phyloP scores from a whole-genome alignment of 2,797 vertebrate species.

The Gymnoscopelus braueri region DNA sequence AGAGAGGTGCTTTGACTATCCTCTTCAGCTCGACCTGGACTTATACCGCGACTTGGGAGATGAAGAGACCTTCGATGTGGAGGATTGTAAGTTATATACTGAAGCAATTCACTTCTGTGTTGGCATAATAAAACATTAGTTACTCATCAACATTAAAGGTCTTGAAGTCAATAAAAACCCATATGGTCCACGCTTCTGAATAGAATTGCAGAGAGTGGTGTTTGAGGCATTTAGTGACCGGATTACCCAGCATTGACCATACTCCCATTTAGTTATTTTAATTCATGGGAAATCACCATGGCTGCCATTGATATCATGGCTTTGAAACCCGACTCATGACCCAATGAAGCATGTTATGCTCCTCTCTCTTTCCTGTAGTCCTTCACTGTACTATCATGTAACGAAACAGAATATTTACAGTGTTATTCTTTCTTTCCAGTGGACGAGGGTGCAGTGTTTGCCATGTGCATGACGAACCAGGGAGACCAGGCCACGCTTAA shows the following conservation, averaged over 20 bases:
- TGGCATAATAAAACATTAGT: no score
- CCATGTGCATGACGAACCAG: conserved; percentile 86
- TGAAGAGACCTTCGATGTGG: conserved; percentile 81
- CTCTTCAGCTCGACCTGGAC: conserved; percentile 85
- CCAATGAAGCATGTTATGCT: no score
- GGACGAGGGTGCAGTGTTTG: conserved; percentile 88
- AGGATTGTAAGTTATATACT: conserved; percentile 78
- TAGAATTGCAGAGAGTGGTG: no score
- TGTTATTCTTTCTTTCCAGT: conserved; percentile 70
- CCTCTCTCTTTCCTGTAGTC: neutral
- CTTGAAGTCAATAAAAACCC: no score
- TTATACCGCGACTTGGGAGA: conserved; percentile 83
- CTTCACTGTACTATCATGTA: neutral
- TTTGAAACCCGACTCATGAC: no score
- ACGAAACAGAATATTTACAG: conserved; percentile 14
- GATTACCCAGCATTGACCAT: no score
- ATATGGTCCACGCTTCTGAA: no score
- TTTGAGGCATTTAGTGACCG: no score
- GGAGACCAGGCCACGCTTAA: conserved; percentile 85
- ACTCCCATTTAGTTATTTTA: no score
- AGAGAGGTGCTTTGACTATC: conserved; percentile 85
- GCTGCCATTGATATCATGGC: neutral
- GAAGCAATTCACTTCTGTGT: neutral
- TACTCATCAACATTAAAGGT: no score
- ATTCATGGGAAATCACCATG: neutral